Conservation (phyloP, 1,140 invertebrate genomes). For the Octopus sinensis region DNA sequence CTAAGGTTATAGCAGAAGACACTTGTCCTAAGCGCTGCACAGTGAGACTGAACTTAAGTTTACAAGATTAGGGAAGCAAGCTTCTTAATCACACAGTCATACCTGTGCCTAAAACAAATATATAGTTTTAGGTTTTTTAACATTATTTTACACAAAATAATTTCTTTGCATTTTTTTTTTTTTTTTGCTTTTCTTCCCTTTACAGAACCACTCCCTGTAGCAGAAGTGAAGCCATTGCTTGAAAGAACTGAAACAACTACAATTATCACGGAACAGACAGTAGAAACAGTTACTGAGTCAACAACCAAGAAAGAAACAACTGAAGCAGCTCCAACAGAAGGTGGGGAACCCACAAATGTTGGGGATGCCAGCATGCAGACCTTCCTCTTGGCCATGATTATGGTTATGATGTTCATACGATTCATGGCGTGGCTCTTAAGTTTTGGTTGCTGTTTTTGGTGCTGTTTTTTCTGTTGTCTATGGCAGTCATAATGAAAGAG, state of each 20-base stretch:
- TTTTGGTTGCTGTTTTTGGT: conserved; percentile 38
- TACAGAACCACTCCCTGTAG: neutral
- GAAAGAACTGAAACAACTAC: neutral
- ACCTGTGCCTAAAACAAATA: too few species aligned
- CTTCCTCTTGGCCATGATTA: conserved; percentile 33
- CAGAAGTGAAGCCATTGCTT: conserved; percentile 7
- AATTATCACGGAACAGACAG: conserved; percentile 23
- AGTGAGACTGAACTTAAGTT: too few species aligned
- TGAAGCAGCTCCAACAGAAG: conserved; percentile 25
- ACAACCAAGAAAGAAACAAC: conserved; percentile 11
- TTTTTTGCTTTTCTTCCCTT: neutral
- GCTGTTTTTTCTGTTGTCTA: conserved; percentile 33
- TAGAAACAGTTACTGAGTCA: conserved; percentile 23
- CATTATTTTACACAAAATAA: too few species aligned
- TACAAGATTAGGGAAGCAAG: too few species aligned
- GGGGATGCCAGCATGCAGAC: conserved; percentile 43
- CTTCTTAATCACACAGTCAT: too few species aligned
- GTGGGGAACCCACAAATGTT: conserved; percentile 38
- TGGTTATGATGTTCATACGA: conserved; percentile 31
- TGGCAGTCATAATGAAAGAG: conserved; percentile 21
- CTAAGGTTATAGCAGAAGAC: too few species aligned
- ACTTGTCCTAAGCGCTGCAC: too few species aligned
- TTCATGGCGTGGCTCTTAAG: conserved; percentile 38
- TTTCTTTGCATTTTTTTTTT: too few species aligned
- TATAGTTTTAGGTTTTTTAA: too few species aligned